Evolutionary conservation across 2,113 vertebrate species (phyloP).

Genomic region (Dicrurus megarhynchus): DNA sequence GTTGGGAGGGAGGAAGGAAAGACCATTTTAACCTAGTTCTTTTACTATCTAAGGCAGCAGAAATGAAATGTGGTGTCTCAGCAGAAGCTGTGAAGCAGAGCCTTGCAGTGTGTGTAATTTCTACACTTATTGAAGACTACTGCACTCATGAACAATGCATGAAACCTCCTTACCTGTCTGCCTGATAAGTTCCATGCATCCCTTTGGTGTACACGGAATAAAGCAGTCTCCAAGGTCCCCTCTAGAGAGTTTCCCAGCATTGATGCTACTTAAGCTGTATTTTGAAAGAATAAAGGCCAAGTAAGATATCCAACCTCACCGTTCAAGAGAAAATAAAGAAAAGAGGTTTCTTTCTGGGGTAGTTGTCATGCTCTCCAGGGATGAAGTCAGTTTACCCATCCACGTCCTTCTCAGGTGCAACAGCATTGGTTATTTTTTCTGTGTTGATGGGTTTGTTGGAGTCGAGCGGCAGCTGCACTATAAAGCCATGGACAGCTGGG

Average conservation of each 20-base stretch:
- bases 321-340: not conserved
- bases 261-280: slow-evolving; percentile 89
- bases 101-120: not conserved
- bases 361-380: not conserved
- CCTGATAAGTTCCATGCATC: slow-evolving; percentile 95
- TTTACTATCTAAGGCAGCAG: not conserved
- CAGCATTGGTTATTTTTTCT: slow-evolving; percentile 87
- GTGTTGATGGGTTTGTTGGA: slow-evolving; percentile 87
- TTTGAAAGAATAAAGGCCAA: slow-evolving; percentile 9
- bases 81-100: not conserved
- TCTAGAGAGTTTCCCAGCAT: slow-evolving; percentile 92
- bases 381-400: slow-evolving; percentile 82
- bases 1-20: not conserved
- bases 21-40: not conserved
- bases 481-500: slow-evolving; percentile 86
- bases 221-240: slow-evolving; percentile 92
- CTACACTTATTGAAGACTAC: not conserved
- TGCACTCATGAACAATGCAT: not conserved
- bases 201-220: slow-evolving; percentile 95
- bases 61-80: not conserved
- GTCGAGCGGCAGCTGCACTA: slow-evolving; percentile 94
- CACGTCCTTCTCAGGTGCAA: slow-evolving; percentile 92
- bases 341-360: not conserved
- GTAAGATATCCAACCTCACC: not conserved
- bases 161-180: slow-evolving; percentile 79